Conservation (phyloP, 92 coral and sea anemone species). For the Phenganax marumi region DNA sequence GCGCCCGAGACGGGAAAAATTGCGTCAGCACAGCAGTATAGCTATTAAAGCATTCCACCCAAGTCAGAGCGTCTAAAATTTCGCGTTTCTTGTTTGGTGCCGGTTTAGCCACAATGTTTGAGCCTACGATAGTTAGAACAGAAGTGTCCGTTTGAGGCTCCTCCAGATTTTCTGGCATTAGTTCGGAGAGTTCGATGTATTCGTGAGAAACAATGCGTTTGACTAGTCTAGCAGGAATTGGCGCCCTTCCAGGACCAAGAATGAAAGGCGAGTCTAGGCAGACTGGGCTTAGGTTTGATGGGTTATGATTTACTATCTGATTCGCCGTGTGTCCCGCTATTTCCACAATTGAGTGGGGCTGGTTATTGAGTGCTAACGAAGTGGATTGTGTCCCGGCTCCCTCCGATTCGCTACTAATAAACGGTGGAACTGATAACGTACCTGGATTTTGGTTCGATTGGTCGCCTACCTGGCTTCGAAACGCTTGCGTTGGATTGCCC, state of each 20-base stretch:
- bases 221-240: background rate
- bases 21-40: background rate
- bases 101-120: background rate
- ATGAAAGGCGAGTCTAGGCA: background rate
- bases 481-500: background rate
- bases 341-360: background rate
- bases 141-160: background rate
- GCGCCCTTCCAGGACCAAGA: constrained; percentile 2
- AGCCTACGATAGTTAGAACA: background rate
- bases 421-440: constrained; percentile 8
- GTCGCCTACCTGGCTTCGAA: background rate
- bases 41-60: constrained; percentile 2
- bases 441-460: background rate
- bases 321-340: background rate
- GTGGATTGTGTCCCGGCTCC: background rate
- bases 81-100: background rate
- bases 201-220: background rate
- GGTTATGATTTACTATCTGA: background rate
- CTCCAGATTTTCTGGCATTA: constrained; percentile 11
- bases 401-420: background rate
- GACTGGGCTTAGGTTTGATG: background rate
- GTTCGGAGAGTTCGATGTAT: constrained; percentile 9
- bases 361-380: background rate
- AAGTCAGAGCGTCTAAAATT: background rate
- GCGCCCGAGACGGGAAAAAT: background rate